phyloP scores from a whole-genome alignment of 2,113 vertebrate species.

The Lucifuga dentata region DNA sequence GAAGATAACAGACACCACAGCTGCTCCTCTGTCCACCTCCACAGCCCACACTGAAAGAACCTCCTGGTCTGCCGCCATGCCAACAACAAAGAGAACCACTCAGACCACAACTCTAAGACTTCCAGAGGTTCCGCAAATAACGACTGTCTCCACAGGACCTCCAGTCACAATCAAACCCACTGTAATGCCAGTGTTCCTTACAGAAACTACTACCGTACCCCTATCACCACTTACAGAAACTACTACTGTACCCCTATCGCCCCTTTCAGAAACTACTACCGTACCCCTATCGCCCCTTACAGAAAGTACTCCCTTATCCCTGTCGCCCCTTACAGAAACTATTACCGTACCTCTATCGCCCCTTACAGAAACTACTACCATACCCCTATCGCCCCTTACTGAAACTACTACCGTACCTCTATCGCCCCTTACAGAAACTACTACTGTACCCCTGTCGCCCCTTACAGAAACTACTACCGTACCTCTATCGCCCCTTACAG shows the following conservation, averaged over 20 bases:
- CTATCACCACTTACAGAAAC: conserved; percentile 32
- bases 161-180: conserved; percentile 45
- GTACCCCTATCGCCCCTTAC: conserved; percentile 27
- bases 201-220: conserved; percentile 54
- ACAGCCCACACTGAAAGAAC: conserved; percentile 50
- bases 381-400: conserved; percentile 26
- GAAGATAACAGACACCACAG: conserved; percentile 44
- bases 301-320: too few species aligned
- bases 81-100: conserved; percentile 54
- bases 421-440: conserved; percentile 58
- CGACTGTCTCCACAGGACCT: conserved; percentile 45
- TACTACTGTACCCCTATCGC: conserved; percentile 15
- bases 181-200: conserved; percentile 12
- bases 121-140: conserved; percentile 42
- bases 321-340: conserved; percentile 54
- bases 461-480: conserved; percentile 57
- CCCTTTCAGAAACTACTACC: conserved; percentile 55
- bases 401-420: too few species aligned
- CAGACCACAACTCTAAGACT: conserved; percentile 41
- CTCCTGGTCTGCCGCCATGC: conserved; percentile 53
- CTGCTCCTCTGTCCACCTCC: conserved; percentile 38
- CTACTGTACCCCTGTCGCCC: conserved; percentile 37
- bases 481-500: conserved; percentile 23
- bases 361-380: conserved; percentile 56
- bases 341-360: conserved; percentile 44